phyloP scores from a whole-genome alignment of 2,113 vertebrate species.

The Synodontis membranacea region DNA sequence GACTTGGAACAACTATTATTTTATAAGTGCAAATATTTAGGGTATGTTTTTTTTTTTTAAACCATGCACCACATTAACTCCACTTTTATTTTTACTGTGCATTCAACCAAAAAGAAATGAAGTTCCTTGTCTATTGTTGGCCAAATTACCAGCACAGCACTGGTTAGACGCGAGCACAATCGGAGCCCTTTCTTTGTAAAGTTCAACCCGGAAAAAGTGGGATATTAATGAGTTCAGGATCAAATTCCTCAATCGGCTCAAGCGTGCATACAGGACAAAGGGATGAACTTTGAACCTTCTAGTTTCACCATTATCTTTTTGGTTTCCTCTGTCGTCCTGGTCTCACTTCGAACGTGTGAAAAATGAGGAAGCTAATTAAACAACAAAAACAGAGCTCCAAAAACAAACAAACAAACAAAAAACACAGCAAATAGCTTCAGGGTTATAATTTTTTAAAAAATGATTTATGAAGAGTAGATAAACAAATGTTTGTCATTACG shows the following conservation, averaged over 20 bases:
- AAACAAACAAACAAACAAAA: too few species aligned
- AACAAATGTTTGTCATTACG: conserved; percentile 4
- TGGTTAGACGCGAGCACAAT: neutral
- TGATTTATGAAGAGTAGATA: neutral
- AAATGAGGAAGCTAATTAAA: neutral
- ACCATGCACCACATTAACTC: neutral
- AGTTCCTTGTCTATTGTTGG: neutral
- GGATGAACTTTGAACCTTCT: too few species aligned
- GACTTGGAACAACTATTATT: neutral
- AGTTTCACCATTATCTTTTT: neutral
- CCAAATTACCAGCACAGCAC: neutral
- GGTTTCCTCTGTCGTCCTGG: neutral
- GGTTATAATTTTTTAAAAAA: neutral
- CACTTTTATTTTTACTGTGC: neutral
- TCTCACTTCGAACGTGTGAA: neutral
- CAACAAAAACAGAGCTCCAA: neutral
- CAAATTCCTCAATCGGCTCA: neutral
- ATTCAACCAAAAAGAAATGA: neutral
- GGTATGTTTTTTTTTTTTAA: too few species aligned
- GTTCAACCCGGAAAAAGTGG: neutral
- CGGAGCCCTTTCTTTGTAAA: neutral
- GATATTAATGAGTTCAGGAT: neutral
- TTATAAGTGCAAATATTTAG: neutral
- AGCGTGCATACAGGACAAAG: neutral
- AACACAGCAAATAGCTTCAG: neutral